These are phyloP conservation scores for Setophaga petechia DNA, from an alignment of 2,113 vertebrate genomes.

Conservation along the genomic window DNA sequence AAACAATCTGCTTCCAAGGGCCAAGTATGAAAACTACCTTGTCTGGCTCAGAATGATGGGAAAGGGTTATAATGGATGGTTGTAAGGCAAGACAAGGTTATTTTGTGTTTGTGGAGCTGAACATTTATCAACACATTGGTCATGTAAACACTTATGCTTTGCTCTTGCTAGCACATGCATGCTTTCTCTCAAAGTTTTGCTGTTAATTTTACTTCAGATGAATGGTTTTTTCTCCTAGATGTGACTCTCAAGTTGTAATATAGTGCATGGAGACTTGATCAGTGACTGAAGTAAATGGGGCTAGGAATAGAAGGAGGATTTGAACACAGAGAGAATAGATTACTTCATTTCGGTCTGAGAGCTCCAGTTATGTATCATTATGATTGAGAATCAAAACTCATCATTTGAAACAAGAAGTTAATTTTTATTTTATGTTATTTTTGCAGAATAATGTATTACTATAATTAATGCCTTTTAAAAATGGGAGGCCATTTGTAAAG, in stretches of 20 bases:
- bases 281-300: not conserved
- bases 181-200: slow-evolving; percentile 27
- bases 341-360: slow-evolving; percentile 31
- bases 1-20: slow-evolving; percentile 37
- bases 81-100: slow-evolving; percentile 18
- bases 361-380: slow-evolving; percentile 49
- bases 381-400: slow-evolving; percentile 54
- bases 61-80: slow-evolving; percentile 7
- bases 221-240: slow-evolving; percentile 11
- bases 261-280: not conserved
- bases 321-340: slow-evolving; percentile 19
- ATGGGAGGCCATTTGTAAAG: slow-evolving; percentile 53
- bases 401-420: slow-evolving; percentile 42
- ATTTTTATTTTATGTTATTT: slow-evolving; percentile 20
- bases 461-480: slow-evolving; percentile 60
- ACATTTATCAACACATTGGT: slow-evolving; percentile 20
- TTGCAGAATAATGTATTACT: slow-evolving; percentile 10
- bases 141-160: not conserved
- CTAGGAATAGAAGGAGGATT: not conserved
- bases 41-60: not conserved
- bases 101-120: slow-evolving; percentile 43
- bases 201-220: slow-evolving; percentile 57
- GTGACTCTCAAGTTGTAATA: slow-evolving; percentile 33
- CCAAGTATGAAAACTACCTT: slow-evolving; percentile 32
- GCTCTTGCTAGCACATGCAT: not conserved